Conservation (phyloP, 2,888 invertebrate species). For the Cheilosia impressa region DNA sequence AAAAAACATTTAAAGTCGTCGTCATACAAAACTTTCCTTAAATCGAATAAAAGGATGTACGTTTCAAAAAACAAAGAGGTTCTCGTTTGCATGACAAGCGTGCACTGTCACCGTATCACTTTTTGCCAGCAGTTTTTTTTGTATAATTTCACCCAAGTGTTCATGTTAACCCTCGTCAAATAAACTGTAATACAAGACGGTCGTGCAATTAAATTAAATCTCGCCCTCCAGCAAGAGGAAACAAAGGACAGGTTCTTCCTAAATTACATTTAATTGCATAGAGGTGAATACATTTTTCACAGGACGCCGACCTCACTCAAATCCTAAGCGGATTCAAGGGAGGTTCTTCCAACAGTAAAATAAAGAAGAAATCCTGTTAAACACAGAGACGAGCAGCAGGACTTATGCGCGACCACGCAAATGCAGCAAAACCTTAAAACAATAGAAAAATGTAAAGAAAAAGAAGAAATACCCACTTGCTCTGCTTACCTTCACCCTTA, state of each 20-base stretch:
- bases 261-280: constrained; percentile 46
- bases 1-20: no score
- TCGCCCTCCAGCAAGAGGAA: neutral
- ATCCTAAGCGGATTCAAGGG: constrained; percentile 17
- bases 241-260: neutral
- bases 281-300: constrained; percentile 19
- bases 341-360: neutral
- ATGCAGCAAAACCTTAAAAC: constrained; percentile 12
- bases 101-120: no score
- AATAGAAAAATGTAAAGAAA: constrained; percentile 4
- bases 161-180: neutral
- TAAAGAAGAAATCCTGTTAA: neutral
- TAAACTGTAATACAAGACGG: neutral
- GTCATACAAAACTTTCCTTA: no score
- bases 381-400: constrained; percentile 6
- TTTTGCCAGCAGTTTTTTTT: no score
- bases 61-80: no score
- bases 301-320: constrained; percentile 43
- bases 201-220: neutral
- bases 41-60: no score
- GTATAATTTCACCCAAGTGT: no score
- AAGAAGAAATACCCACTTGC: neutral
- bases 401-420: constrained; percentile 12
- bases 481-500: constrained; percentile 26
- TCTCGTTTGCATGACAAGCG: no score